A percentile compares a stretch with the other conserved stretches of the same genome.
phyloP scores from a whole-genome alignment of 2,797 vertebrate genomes.

The Steatocranus sp. region DNA sequence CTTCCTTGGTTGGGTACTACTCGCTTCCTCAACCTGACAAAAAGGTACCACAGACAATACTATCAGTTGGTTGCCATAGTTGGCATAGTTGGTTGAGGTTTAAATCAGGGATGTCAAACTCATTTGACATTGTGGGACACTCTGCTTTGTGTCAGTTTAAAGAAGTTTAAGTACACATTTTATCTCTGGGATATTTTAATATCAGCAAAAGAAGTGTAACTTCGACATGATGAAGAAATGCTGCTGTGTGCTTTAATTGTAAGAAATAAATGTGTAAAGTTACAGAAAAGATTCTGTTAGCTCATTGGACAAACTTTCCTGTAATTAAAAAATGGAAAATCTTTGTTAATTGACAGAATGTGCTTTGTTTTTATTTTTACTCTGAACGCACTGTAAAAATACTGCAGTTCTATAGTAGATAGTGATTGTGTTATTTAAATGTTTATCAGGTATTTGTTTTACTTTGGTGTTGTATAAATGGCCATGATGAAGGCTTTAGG shows the following conservation, averaged over 20 bases:
- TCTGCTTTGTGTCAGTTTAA: accelerated
- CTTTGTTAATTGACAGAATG: background rate
- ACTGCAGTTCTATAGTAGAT: background rate
- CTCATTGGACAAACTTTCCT: background rate
- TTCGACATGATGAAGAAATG: background rate
- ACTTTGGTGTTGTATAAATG: background rate
- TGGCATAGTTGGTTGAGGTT: background rate
- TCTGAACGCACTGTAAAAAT: background rate
- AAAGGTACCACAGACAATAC: conserved; percentile 79
- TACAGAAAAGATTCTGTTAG: background rate
- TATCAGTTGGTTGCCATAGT: background rate
- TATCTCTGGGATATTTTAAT: background rate
- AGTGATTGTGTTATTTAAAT: accelerated
- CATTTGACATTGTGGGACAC: background rate
- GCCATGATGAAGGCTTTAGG: background rate
- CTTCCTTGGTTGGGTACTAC: conserved; percentile 86
- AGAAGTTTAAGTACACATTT: background rate
- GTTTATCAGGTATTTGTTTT: background rate
- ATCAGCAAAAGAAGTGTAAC: accelerated
- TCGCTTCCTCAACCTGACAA: conserved; percentile 89
- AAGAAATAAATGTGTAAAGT: background rate
- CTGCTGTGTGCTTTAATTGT: background rate
- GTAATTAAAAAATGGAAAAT: background rate
- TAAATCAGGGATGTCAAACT: background rate
- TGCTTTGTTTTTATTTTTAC: background rate